A percentile compares a stretch with the other conserved stretches of the same genome.
Conservation (phyloP, 2,113 vertebrate genomes). For the Fulica atra region DNA sequence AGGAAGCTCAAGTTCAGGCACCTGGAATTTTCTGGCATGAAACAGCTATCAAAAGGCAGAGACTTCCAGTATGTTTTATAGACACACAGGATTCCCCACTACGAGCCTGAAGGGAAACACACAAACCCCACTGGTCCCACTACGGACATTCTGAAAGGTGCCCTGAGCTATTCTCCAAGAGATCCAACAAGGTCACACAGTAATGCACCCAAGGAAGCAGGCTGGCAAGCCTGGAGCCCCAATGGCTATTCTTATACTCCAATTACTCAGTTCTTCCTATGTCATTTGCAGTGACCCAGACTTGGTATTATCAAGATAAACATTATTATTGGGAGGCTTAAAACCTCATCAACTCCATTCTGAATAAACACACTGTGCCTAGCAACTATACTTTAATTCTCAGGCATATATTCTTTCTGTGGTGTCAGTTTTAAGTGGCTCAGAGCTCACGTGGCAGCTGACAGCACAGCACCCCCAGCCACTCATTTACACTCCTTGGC, state of each 20-base stretch:
- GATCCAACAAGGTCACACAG: not conserved
- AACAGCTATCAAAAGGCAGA: rapidly evolving
- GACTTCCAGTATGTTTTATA: rapidly evolving
- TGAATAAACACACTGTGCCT: not conserved
- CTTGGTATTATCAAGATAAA: conserved; percentile 30
- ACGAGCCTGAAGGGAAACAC: not conserved
- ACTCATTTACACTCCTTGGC: not conserved
- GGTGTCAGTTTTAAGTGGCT: not conserved
- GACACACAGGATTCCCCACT: not conserved
- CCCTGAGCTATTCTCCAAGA: not conserved
- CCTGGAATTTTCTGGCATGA: not conserved
- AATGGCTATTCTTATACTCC: not conserved
- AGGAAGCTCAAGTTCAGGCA: not conserved
- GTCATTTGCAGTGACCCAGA: not conserved
- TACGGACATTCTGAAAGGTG: not conserved
- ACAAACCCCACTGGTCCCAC: not conserved
- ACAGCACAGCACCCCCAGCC: not conserved
- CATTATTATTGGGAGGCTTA: conserved; percentile 18
- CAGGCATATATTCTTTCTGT: not conserved
- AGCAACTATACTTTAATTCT: not conserved
- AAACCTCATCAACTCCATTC: conserved; percentile 1
- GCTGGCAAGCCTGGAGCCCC: not conserved
- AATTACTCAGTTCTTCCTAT: not conserved
- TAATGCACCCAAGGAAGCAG: not conserved
- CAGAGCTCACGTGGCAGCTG: not conserved